These are phyloP conservation scores for Empis stercorea DNA, from an alignment of 2,888 invertebrate species.

Conservation along the genomic window DNA sequence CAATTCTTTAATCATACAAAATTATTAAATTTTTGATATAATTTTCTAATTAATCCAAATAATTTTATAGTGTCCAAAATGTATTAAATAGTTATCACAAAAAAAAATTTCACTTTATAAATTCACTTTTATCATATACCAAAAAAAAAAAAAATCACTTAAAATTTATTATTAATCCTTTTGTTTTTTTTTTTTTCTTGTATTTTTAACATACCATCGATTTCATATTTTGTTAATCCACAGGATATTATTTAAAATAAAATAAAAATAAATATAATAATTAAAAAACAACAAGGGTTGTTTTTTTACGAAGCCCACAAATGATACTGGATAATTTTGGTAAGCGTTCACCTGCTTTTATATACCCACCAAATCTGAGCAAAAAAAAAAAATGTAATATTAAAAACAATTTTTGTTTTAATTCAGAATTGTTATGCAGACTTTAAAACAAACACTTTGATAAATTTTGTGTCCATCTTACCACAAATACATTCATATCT, in stretches of 20 bases:
- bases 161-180: background rate
- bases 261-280: constrained; percentile 1
- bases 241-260: background rate
- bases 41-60: no score
- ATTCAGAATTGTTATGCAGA: no score
- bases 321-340: constrained; percentile 36
- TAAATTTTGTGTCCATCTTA: no score
- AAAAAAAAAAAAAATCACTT: no score
- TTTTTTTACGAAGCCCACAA: constrained; percentile 34
- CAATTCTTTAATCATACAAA: no score
- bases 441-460: no score
- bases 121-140: no score
- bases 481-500: no score
- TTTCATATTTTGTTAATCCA: constrained; percentile 29
- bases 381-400: constrained; percentile 6
- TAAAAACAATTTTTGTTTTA: constrained; percentile 2
- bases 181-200: background rate
- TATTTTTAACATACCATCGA: constrained; percentile 32
- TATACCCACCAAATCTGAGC: constrained; percentile 15
- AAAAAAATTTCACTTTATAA: no score
- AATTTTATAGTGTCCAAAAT: no score
- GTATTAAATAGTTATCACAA: no score
- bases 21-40: no score
- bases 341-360: constrained; percentile 33
- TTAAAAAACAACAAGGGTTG: constrained; percentile 21